A percentile compares a stretch with the other conserved stretches of the same genome.
Conservation (phyloP, 2,113 vertebrate species). For the Diadophis punctatus region DNA sequence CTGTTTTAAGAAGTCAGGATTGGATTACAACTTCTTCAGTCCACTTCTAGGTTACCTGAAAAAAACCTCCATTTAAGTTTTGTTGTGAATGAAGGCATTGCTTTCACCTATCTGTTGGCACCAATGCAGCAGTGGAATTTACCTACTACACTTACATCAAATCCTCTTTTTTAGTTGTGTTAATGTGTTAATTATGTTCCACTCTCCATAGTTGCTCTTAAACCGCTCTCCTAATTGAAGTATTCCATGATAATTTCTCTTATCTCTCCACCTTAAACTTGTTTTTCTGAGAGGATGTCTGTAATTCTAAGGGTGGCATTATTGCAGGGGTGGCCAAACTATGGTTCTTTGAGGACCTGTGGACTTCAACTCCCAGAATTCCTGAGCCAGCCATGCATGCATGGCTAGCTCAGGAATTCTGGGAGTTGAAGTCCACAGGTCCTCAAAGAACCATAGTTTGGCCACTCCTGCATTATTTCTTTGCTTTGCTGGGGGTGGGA, state of each 20-base stretch:
- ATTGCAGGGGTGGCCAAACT: no score
- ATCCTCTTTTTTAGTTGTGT: not conserved
- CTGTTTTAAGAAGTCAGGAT: not conserved
- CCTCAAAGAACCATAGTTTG: no score
- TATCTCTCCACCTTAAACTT: not conserved
- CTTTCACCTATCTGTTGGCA: not conserved
- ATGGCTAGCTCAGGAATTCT: no score
- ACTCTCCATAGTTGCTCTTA: not conserved
- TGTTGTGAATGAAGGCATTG: not conserved
- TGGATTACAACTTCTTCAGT: not conserved
- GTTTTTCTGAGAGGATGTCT: not conserved
- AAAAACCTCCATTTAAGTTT: not conserved
- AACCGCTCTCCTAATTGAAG: not conserved
- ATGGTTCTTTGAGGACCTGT: no score
- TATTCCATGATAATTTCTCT: not conserved
- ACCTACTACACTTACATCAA: not conserved
- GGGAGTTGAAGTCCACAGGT: no score
- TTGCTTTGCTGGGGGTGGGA: not conserved
- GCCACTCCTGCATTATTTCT: no score
- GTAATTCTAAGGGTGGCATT: not conserved
- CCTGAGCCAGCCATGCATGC: no score
- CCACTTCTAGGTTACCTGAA: not conserved
- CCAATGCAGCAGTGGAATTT: not conserved
- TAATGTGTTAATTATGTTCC: not conserved
- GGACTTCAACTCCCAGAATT: no score